phyloP scores from a whole-genome alignment of 2,888 invertebrate species.

The Pandemis corylana region DNA sequence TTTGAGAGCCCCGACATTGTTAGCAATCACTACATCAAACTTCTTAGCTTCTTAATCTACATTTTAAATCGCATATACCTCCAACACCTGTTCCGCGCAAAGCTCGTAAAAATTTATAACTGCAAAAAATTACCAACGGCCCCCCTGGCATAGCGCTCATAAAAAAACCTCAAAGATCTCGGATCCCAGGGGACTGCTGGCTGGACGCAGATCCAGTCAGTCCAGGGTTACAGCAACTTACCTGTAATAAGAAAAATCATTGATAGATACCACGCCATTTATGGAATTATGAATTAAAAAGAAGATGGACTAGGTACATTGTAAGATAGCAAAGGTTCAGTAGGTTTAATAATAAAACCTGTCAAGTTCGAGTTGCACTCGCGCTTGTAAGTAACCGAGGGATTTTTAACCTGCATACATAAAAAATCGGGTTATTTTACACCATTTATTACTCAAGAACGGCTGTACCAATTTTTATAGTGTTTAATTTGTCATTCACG shows the following conservation, averaged over 20 bases:
- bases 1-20: too few relatives aligned
- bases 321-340: background rate
- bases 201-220: conserved; percentile 2
- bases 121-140: conserved; percentile 16
- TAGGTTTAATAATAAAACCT: background rate
- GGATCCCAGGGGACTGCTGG: conserved; percentile 2
- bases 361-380: background rate
- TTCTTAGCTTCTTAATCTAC: background rate
- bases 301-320: background rate
- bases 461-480: too few relatives aligned
- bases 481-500: too few relatives aligned
- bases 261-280: conserved; percentile 14
- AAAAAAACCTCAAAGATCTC: conserved; percentile 9
- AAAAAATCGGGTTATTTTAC: too few relatives aligned
- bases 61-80: background rate
- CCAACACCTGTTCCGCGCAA: background rate
- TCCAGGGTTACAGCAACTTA: conserved; percentile 27
- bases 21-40: background rate
- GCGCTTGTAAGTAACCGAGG: too few relatives aligned
- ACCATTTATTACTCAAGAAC: too few relatives aligned
- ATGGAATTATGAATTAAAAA: conserved; percentile 26
- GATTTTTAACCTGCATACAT: too few relatives aligned
- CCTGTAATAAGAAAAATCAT: conserved; percentile 38
- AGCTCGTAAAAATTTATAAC: conserved; percentile 23
- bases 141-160: conserved; percentile 11